Conservation (phyloP, 2,888 invertebrate genomes). For the Helleia helle region DNA sequence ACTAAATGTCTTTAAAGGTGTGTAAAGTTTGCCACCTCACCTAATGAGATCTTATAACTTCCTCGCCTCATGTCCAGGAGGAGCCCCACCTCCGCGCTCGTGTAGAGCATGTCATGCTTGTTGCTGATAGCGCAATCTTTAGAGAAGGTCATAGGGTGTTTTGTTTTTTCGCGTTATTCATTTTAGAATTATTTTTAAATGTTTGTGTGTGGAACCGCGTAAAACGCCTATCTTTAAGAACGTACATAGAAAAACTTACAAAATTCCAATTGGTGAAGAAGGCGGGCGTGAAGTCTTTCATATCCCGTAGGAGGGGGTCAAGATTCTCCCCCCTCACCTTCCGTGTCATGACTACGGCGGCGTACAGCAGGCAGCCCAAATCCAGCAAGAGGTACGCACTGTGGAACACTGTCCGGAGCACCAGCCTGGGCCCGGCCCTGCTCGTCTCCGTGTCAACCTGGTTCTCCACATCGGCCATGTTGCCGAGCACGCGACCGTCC, state of each 20-base stretch:
- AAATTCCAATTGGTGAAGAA: constrained; percentile 44
- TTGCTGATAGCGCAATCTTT: too few species aligned
- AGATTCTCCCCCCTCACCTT: neutral
- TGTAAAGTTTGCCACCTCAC: too few species aligned
- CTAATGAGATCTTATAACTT: too few species aligned
- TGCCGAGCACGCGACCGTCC: neutral
- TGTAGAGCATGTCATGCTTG: too few species aligned
- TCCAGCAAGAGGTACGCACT: neutral
- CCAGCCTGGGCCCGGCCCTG: neutral
- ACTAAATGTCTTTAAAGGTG: too few species aligned
- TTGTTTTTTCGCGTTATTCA: too few species aligned
- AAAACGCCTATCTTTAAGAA: neutral
- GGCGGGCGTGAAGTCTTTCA: constrained; percentile 27
- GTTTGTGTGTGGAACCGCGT: too few species aligned
- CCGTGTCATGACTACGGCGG: neutral
- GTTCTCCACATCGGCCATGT: neutral
- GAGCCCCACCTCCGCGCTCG: too few species aligned
- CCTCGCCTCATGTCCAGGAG: too few species aligned
- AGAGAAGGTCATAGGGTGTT: too few species aligned
- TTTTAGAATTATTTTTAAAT: too few species aligned
- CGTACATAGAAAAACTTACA: constrained; percentile 28
- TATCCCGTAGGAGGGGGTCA: constrained; percentile 9
- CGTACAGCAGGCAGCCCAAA: neutral
- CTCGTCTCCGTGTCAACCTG: neutral
- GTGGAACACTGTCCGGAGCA: constrained; percentile 4